Evolutionary conservation across 2,888 invertebrate species (phyloP), one percentile per base, ranked within the genome.

Genomic region (Acleris emargana): DNA sequence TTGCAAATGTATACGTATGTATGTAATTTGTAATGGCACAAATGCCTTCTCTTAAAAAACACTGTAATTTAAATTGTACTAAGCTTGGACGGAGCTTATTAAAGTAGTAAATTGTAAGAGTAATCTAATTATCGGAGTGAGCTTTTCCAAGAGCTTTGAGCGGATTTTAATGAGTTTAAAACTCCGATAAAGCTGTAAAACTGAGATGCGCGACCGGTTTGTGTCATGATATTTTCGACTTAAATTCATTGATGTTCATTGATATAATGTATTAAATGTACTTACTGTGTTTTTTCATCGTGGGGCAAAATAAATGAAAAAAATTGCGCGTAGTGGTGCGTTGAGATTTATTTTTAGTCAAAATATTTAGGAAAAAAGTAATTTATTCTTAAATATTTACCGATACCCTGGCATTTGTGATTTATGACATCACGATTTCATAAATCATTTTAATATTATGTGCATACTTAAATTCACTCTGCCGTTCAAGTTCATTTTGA

Each of bases 401-500:
- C 32, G 9, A 32, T 32, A 3, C 32, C 4, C 0, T 38, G 38
- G 11, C 13, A 38, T 45, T 45, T 45, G 16, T 45, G 16, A 45
- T 6, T n/a, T 16, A 7, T 45, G n/a, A n/a, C 13, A 45, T 45
- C 16, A 45, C 17, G n/a, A 45, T 45, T 45, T 16, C 45, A 45
- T 45, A n/a, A 17, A 45, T 45, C 45, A n/a, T n/a, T n/a, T 45
- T 45, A 1, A 17, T 5, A 17, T 7, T 45, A 45, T 16, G n/a
- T 16, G 16, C 45, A 17, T 16, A 45, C 17, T 16, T 17, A 13
- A 42, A 16, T 54, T 54, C 38, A 54, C 16, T 42, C 7, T 13
- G 16, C 16, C 54, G 58, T 52, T 64, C 64, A 64, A 60, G 59
- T 53, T 60, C 59, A 55, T 55, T 59, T 59, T 55, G 49, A 50